phyloP scores from a whole-genome alignment of 2,888 invertebrate species.

The Orthosia cruda region DNA sequence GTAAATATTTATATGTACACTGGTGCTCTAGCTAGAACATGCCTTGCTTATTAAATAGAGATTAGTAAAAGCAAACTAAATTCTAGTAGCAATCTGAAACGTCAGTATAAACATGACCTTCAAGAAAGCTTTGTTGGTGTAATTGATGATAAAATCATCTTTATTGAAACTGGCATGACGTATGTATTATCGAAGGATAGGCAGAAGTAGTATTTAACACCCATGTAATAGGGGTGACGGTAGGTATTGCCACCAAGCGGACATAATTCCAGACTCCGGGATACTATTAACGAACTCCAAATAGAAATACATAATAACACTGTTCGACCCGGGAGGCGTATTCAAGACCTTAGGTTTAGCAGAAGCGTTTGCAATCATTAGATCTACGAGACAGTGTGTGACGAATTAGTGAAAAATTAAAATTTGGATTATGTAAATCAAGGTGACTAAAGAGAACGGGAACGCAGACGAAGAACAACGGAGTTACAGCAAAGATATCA shows the following conservation, averaged over 20 bases:
- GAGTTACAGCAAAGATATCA: background rate
- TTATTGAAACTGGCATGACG: background rate
- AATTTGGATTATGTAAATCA: background rate
- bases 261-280: too few relatives aligned
- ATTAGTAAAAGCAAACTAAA: conserved; percentile 31
- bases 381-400: background rate
- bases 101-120: conserved; percentile 4
- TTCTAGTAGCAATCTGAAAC: background rate
- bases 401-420: background rate
- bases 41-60: conserved; percentile 9
- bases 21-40: conserved; percentile 3
- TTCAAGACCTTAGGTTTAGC: background rate
- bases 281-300: too few relatives aligned
- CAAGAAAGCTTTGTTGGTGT: background rate
- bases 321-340: too few relatives aligned
- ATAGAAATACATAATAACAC: too few relatives aligned
- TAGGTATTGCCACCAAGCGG: too few relatives aligned
- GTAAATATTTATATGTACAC: conserved; percentile 23
- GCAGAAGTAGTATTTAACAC: too few relatives aligned
- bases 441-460: background rate
- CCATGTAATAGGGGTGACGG: too few relatives aligned
- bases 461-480: background rate
- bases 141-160: background rate
- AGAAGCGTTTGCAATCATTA: background rate
- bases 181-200: too few relatives aligned